These are phyloP conservation scores for Gasterosteus aculeatus DNA, from an alignment of 2,113 vertebrate species.

Conservation along the genomic window DNA sequence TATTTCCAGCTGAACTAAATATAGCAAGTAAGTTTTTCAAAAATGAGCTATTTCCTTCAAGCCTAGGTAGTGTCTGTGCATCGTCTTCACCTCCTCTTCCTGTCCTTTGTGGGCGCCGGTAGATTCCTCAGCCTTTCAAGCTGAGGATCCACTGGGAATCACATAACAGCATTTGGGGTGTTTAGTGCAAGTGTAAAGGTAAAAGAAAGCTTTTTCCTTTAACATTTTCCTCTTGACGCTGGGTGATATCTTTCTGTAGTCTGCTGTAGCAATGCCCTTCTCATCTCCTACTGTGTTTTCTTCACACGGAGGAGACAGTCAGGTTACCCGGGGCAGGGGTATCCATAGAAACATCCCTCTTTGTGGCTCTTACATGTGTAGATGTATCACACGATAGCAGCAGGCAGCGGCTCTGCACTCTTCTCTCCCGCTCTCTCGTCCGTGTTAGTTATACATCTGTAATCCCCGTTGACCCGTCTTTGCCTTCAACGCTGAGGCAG, in stretches of 20 bases:
- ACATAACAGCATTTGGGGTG: neutral
- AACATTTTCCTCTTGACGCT: slow-evolving; percentile 19
- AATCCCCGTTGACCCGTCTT: slow-evolving; percentile 41
- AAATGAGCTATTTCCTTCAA: neutral
- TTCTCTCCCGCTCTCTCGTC: slow-evolving; percentile 7
- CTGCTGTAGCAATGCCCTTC: slow-evolving; percentile 24
- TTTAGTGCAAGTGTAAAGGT: neutral
- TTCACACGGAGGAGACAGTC: slow-evolving; percentile 27
- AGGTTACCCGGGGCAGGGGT: slow-evolving; percentile 65
- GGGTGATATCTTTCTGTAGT: neutral
- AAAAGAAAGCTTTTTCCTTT: slow-evolving; percentile 9
- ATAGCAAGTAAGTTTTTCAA: slow-evolving; percentile 8
- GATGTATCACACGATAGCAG: slow-evolving; percentile 58
- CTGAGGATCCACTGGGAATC: neutral
- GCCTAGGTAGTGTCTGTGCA: slow-evolving; percentile 16
- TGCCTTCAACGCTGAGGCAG: slow-evolving; percentile 29
- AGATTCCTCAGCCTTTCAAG: slow-evolving; percentile 19
- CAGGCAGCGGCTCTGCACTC: slow-evolving; percentile 43
- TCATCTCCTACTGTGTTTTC: slow-evolving; percentile 29
- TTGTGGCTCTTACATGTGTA: slow-evolving; percentile 50
- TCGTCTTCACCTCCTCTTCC: slow-evolving; percentile 27
- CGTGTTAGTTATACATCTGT: slow-evolving; percentile 19
- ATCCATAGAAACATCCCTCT: slow-evolving; percentile 77
- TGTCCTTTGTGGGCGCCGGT: slow-evolving; percentile 13
- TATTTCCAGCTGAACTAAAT: slow-evolving; percentile 1